A percentile compares a stretch with the other conserved stretches of the same genome.
Evolutionary conservation across 2,113 vertebrate genomes (phyloP).

Genomic region (Hiodon tergisus): DNA sequence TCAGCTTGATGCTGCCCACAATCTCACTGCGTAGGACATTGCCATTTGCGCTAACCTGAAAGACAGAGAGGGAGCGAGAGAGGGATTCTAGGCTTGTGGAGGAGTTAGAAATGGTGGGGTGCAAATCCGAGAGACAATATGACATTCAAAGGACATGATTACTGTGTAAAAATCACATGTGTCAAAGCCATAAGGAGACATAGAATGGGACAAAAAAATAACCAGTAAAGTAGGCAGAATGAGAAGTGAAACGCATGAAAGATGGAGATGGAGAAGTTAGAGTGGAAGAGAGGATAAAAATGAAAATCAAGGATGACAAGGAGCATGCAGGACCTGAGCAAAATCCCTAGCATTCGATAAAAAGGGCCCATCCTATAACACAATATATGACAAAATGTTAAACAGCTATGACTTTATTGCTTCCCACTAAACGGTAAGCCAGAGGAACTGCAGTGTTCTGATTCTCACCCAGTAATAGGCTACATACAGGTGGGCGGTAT

Average conservation of each 20-base stretch:
- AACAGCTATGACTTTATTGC: not conserved
- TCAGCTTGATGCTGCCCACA: conserved; percentile 78
- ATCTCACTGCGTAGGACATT: conserved; percentile 83
- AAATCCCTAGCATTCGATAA: no score
- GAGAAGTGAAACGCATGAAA: no score
- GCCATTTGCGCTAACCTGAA: conserved; percentile 75
- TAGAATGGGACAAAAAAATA: not conserved
- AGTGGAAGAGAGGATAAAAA: no score
- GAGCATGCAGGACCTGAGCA: no score
- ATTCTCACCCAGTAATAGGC: not conserved
- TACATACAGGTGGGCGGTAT: not conserved
- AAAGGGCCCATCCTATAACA: no score
- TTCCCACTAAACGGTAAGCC: not conserved
- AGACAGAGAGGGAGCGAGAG: not conserved
- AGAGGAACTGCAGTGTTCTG: not conserved
- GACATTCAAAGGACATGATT: not conserved
- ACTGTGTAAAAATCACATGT: not conserved
- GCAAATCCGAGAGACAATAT: not conserved
- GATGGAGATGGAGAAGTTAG: no score
- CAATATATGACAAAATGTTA: not conserved
- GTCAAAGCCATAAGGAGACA: no score
- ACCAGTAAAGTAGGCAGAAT: not conserved
- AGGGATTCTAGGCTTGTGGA: not conserved
- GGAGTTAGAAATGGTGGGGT: not conserved
- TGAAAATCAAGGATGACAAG: no score